A percentile compares a stretch with the other conserved stretches of the same genome.
These are phyloP conservation scores for Philopotamus ludificatus DNA, from an alignment of 1,140 invertebrate genomes.

Conservation along the genomic window DNA sequence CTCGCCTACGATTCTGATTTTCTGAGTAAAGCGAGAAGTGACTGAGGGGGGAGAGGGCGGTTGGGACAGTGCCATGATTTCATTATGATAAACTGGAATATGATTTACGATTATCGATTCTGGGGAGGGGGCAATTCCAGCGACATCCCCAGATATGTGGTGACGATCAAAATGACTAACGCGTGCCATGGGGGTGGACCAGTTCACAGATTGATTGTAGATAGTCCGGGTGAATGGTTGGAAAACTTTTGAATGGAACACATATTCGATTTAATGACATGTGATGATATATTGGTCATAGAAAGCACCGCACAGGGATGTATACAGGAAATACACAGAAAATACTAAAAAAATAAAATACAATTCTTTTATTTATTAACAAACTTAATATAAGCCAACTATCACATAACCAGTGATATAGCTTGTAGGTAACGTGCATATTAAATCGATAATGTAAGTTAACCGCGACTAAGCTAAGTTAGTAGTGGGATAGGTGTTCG, in stretches of 20 bases:
- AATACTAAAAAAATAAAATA: background rate
- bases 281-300: background rate
- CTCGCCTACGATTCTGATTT: background rate
- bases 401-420: too few relatives aligned
- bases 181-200: background rate
- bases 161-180: background rate
- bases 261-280: background rate
- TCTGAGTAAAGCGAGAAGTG: background rate
- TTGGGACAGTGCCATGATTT: conserved; percentile 3
- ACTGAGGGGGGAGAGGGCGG: background rate
- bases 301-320: background rate
- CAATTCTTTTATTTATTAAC: too few relatives aligned
- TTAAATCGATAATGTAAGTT: too few relatives aligned
- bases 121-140: too few relatives aligned
- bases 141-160: background rate
- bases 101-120: conserved; percentile 24
- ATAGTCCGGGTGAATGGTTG: too few relatives aligned
- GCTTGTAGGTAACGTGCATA: too few relatives aligned
- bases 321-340: background rate
- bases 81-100: conserved; percentile 25
- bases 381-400: too few relatives aligned
- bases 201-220: too few relatives aligned
- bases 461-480: too few relatives aligned
- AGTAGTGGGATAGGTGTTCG: too few relatives aligned
- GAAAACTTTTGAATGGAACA: background rate